Evolutionary conservation across 92 coral and sea anemone species (phyloP), one percentile per base, ranked within the genome.

Genomic region (Porites rus): DNA sequence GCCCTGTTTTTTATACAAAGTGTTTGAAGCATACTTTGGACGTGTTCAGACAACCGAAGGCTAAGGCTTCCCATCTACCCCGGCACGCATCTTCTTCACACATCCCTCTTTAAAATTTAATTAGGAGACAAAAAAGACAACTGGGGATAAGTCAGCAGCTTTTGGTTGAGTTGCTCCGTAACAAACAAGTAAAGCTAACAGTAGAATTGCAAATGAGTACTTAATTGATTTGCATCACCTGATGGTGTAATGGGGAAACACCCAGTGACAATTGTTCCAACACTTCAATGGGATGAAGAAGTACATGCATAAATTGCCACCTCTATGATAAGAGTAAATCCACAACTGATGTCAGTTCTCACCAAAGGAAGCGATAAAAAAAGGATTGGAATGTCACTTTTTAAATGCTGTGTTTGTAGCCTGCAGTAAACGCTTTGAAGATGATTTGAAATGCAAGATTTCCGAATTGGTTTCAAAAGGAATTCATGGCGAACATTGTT

Each of bases 391-490:
- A 8, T 13, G 77, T 12, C 89, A 60, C 21, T 84, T 89, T 28
- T 86, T 89, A 10, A 6, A 71, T 54, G 89, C 92, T 46, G 89
- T 84, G 54, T 74, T 88, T 31, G 18, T 88, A 3, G 87, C 93
- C 11, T 89, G 92, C 24, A 89, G 84, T 56, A 89, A 89, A 17
- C 85, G 78, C 46, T 89, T 89, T 14, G 85, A 84, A 14, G 89
- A 89, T 51, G 92, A 89, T 51, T 4, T 89, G 0, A 65, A 78
- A 62, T 12, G 89, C 13, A 84, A 83, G 69, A 80, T 90, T 10
- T 16, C 89, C 38, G 92, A 85, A 20, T 78, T 90, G 31, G 31
- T 28, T 28, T 28, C 31, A 28, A 52, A 78, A 4, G 14, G 7
- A 21, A 31, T 46, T 89, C 14, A 25, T 79, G 10, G 67, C 80